Base-by-base conservation (phyloP, 2,113 vertebrate genomes). In the Paedocypris sp. region DNA sequence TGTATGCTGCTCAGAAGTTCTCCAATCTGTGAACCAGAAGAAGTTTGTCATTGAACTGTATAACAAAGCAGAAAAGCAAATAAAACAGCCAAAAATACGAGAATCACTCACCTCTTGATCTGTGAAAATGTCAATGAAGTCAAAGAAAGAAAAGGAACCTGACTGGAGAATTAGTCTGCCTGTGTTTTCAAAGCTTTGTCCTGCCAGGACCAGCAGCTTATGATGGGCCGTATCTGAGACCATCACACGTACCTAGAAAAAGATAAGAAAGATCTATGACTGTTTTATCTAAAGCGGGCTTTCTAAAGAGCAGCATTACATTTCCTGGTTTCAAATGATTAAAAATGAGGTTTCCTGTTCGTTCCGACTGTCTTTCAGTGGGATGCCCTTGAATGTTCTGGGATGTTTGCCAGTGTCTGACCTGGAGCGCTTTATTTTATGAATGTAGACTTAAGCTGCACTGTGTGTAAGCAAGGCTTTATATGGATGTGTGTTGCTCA, bases 121-220 rank as follows among this genome's bases (percentile, higher is more conserved):
- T 0, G 92, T 95, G 73, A 98, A 98, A 75, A 97, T 98, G 76
- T 97, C 94, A 61, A 98, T 97, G 78, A 98, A 98, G 53, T 87
- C 94, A 66, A 88, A 88, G 83, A 98, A 94, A 47, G 94, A 97
- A 80, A 98, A 98, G 6, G 92, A 82, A 43, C 94, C 94, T 12
- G 92, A 91, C 39, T 98, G 94, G 60, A 98, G 91, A 74, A 98
- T 97, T 48, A 98, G 89, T 57, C 96, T 93, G 7, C 94, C 94
- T 0, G 90, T 95, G 45, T 90, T 94, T 80, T 97, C 92, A 71
- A 91, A 90, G 77, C 90, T 92, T 60, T 97, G 94, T 2, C 94
- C 94, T 0, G 92, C 91, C 19, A 98, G 80, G 38, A 98, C 88
- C 18, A 98, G 82, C 32, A 97, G 88, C 60, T 98, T 98, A 81